Evolutionary conservation across 1,140 invertebrate genomes (phyloP).

Genomic region (Phortica variegata): DNA sequence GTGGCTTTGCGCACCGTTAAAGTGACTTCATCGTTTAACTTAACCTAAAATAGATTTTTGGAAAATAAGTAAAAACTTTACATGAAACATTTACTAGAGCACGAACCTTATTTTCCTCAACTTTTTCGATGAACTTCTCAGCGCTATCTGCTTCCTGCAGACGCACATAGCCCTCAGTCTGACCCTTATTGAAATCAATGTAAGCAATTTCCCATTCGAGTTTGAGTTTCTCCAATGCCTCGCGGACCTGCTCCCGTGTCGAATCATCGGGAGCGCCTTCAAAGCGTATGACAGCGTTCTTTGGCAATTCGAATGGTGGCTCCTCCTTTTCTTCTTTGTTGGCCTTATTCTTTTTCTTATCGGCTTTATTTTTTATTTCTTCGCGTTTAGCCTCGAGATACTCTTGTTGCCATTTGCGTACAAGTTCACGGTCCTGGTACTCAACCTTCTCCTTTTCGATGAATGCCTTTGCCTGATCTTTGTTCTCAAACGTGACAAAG

Average conservation of each 20-base stretch:
- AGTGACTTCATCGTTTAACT: slow-evolving; percentile 60
- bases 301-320: slow-evolving; percentile 61
- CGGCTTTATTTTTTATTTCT: slow-evolving; percentile 57
- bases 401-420: slow-evolving; percentile 70
- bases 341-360: slow-evolving; percentile 61
- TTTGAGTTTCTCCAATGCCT: slow-evolving; percentile 63
- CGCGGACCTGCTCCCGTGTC: slow-evolving; percentile 70
- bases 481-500: slow-evolving; percentile 78
- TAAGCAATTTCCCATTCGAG: slow-evolving; percentile 67
- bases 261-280: slow-evolving; percentile 64
- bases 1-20: slow-evolving; percentile 64
- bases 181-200: slow-evolving; percentile 73
- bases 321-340: slow-evolving; percentile 61
- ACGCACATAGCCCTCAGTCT: slow-evolving; percentile 71
- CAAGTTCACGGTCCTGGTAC: slow-evolving; percentile 70
- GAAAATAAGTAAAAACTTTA: neutral
- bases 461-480: slow-evolving; percentile 71
- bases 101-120: slow-evolving; percentile 62
- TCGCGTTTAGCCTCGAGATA: slow-evolving; percentile 73
- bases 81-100: neutral
- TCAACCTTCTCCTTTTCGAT: slow-evolving; percentile 60
- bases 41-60: slow-evolving; percentile 29
- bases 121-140: slow-evolving; percentile 65
- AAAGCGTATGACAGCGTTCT: slow-evolving; percentile 71
- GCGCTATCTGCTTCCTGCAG: slow-evolving; percentile 70